Evolutionary conservation across 2,797 vertebrate species (phyloP), one percentile per base, ranked within the genome.

Genomic region (Chaunax sp.): DNA sequence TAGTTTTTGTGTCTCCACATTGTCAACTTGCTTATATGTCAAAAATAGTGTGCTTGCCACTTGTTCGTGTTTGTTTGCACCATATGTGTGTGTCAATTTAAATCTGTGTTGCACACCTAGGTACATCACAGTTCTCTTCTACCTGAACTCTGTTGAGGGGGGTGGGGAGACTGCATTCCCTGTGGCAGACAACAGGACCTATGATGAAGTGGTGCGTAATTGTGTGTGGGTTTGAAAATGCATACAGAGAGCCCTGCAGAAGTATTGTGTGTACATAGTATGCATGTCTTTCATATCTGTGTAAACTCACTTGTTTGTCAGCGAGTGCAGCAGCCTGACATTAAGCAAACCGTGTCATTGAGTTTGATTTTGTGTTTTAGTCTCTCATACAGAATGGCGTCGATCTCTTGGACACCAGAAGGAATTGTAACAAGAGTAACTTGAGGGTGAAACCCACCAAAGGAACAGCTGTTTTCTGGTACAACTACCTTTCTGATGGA

Each of bases 91-190:
- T 81, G 80, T 83, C 64, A 83, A 72, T 86, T 88, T 69, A 87
- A 80, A 89, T 73, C 60, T 89, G 72, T 92, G 80, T 90, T 78
- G 76, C 86, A 82, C 92, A 88, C 90, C 89, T 91, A 99, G 98
- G 93, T 99, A 99, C 69, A 95, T 98, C 92, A 99, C 98, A 0
- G 96, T 99, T 88, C 95, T 99, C 87, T 98, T 98, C 94, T 99
- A 99, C 93, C 93, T 99, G 93, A 99, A 99, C 94, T 96, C 96
- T 63, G 98, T 99, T 85, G 95, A 97, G 26, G 96, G 95, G 70
- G 98, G 98, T 43, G 98, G 98, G 2, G 97, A 99, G 91, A 99
- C 98, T 1, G 96, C 96, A 75, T 99, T 99, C 90, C 98, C 98
- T 81, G 96, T 99, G 65, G 98, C 98, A 80, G 98, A 99, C 92